Evolutionary conservation across 2,888 invertebrate genomes (phyloP), one percentile per base, ranked within the genome.

Genomic region (Eupithecia inturbata): DNA sequence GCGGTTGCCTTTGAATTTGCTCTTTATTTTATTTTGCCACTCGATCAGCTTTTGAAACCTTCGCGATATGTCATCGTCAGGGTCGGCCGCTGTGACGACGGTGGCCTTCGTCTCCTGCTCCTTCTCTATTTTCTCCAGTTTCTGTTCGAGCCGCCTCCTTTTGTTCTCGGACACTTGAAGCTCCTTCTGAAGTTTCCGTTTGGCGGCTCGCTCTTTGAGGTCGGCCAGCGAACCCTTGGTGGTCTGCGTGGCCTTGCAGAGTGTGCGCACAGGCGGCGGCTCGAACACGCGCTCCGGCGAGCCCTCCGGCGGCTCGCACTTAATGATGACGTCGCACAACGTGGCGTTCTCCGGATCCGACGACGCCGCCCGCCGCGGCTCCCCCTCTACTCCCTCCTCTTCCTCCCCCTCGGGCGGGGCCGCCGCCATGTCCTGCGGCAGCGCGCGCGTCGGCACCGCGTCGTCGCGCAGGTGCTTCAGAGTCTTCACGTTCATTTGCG

Each of bases 21-120:
- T 79, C 70, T 79, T 80, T 39, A 80, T 68, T 70, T 81, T 80
- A 28, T 77, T 79, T 33, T 81, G 81, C 80, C 80, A 82, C 39
- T 82, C 72, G 26, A 81, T 70, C 28, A 82, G 57, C 71, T 80
- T 82, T 0, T 49, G 36, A 36, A 82, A 79, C 68, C 81, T 77
- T 28, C 70, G 69, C 26, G 71, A 68, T 16, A 81, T 75, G 68
- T 81, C 81, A 31, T 80, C 79, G 28, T 73, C 73, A 6, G 76
- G 73, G 19, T 73, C 76, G 39, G 71, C 39, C 9, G 60, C 39
- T 6, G 67, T 26, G 49, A 73, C 31, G 10, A 73, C 31, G 16
- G 68, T n/a, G 1, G 3, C 41, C 22, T 71, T 68, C 0, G 14
- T 33, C 33, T 73, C 76, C 14, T 28, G 68, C 41, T 75, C 72